Evolutionary conservation across 92 coral and sea anemone species (phyloP).

Genomic region (Desmophyllum pertusum): DNA sequence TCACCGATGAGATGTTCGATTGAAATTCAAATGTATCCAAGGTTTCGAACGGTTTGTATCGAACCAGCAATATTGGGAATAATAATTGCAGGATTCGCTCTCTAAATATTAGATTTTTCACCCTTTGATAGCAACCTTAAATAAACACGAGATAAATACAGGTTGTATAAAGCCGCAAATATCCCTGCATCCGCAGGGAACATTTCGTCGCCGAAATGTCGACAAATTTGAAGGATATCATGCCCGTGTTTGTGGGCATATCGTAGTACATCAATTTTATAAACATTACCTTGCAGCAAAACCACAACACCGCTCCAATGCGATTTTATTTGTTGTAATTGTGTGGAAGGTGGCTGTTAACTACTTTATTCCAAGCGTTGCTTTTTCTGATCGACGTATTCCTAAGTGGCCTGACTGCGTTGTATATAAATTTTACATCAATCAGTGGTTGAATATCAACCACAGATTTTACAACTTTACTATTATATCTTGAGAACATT

Average conservation of each 20-base stretch:
- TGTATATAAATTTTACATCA: background rate
- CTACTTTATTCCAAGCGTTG: background rate
- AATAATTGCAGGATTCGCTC: background rate
- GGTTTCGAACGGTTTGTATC: slow-evolving; percentile 41
- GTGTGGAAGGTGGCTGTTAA: background rate
- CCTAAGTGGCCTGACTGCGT: no score
- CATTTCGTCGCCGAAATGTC: slow-evolving; percentile 27
- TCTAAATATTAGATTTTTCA: slow-evolving; percentile 9
- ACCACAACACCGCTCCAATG: background rate
- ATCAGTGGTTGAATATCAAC: slow-evolving; percentile 4
- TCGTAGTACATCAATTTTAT: background rate
- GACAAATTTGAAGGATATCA: background rate
- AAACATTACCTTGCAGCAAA: background rate
- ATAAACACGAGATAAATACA: background rate
- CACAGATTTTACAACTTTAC: slow-evolving; percentile 3
- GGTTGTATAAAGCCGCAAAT: slow-evolving; percentile 5
- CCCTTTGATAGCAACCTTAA: slow-evolving; percentile 1
- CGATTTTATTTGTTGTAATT: background rate
- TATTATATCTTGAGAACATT: background rate
- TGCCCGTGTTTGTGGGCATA: background rate
- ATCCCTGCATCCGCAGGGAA: slow-evolving; percentile 19
- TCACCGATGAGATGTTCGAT: slow-evolving; percentile 37
- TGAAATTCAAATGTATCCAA: slow-evolving; percentile 26
- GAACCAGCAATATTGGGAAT: slow-evolving; percentile 23
- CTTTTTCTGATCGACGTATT: background rate